Percentiles rank a stretch among this genome's conserved stretches.
Conservation (phyloP, 2,888 invertebrate genomes). For the Teinopalpus imperialis region DNA sequence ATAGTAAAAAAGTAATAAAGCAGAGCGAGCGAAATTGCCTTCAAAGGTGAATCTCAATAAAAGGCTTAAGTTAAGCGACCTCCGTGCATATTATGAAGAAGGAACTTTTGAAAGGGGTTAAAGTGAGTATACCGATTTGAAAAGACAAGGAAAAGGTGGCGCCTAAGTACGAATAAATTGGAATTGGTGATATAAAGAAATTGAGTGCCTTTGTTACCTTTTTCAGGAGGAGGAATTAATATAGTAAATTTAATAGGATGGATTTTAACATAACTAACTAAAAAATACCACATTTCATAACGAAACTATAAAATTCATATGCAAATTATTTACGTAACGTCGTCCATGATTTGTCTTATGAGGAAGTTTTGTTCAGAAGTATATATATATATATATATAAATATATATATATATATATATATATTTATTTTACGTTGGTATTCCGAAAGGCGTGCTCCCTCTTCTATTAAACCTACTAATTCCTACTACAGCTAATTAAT, state of each 20-base stretch:
- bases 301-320: too few species aligned
- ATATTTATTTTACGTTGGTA: too few species aligned
- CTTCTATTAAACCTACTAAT: too few species aligned
- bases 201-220: constrained; percentile 23
- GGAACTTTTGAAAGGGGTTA: constrained; percentile 72
- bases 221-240: constrained; percentile 14
- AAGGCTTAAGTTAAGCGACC: constrained; percentile 37
- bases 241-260: constrained; percentile 10
- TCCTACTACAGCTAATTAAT: too few species aligned
- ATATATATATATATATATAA: too few species aligned
- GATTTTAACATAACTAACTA: background rate
- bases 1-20: constrained; percentile 53
- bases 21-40: constrained; percentile 44
- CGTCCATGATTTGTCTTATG: too few species aligned
- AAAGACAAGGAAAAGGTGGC: constrained; percentile 66
- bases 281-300: background rate
- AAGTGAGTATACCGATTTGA: constrained; percentile 62
- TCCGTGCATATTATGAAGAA: constrained; percentile 53
- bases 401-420: too few species aligned
- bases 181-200: constrained; percentile 41
- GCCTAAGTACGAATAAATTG: constrained; percentile 59
- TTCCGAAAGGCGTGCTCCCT: too few species aligned
- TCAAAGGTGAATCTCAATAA: constrained; percentile 40
- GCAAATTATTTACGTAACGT: too few species aligned
- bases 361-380: too few species aligned